These are phyloP conservation scores for Lethocerus indicus DNA, from an alignment of 1,140 invertebrate species.

Conservation along the genomic window DNA sequence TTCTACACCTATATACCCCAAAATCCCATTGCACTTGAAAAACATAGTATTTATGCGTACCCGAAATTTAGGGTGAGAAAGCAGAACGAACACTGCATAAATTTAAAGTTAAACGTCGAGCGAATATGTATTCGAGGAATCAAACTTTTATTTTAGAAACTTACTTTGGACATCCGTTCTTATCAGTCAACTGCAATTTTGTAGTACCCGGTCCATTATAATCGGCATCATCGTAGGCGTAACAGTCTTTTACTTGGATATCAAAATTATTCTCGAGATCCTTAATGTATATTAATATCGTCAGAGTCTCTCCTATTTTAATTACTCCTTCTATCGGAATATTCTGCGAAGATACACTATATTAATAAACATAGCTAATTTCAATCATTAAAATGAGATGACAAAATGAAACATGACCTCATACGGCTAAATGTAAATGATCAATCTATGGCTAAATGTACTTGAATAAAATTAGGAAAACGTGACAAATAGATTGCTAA, in stretches of 20 bases:
- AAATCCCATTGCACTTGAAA: not conserved
- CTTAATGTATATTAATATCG: slow-evolving; percentile 47
- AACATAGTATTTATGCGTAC: not conserved
- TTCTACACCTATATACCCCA: not conserved
- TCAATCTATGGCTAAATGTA: not conserved
- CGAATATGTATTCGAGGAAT: not conserved
- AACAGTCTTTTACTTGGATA: slow-evolving; percentile 50
- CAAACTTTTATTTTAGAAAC: slow-evolving; percentile 6
- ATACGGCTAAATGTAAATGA: too few relatives aligned
- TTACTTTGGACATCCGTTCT: slow-evolving; percentile 45
- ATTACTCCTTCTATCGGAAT: slow-evolving; percentile 38
- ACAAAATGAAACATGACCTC: too few relatives aligned
- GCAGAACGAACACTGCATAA: not conserved
- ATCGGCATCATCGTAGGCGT: slow-evolving; percentile 47
- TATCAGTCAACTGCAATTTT: slow-evolving; percentile 43
- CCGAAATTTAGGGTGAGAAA: not conserved
- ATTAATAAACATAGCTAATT: not conserved
- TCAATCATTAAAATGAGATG: not conserved
- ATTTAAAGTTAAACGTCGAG: not conserved
- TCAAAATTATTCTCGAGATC: slow-evolving; percentile 44
- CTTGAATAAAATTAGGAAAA: too few relatives aligned
- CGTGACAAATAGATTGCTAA: too few relatives aligned
- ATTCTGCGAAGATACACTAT: slow-evolving; percentile 24
- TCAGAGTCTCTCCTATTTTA: slow-evolving; percentile 50
- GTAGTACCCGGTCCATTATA: slow-evolving; percentile 38